Evolutionary conservation across 1,140 invertebrate genomes (phyloP).

Genomic region (Plectrocnemia conspersa): DNA sequence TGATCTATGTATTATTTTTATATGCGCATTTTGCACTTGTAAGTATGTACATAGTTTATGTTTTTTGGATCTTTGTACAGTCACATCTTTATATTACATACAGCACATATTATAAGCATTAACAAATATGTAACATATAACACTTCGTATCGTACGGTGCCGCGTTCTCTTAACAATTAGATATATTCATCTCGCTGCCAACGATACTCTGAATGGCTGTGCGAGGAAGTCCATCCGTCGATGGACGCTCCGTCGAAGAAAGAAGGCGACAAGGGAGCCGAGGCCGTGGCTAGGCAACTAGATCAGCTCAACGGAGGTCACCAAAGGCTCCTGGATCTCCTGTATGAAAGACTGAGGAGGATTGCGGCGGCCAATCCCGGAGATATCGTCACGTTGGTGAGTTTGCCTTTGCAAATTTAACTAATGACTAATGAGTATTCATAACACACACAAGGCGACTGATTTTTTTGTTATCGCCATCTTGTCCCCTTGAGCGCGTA

Average conservation of each 20-base stretch:
- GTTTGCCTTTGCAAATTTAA: too few relatives aligned
- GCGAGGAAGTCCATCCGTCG: slow-evolving; percentile 82
- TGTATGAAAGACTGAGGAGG: slow-evolving; percentile 62
- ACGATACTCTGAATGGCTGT: slow-evolving; percentile 80
- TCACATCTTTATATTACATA: background rate
- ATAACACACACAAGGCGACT: too few relatives aligned
- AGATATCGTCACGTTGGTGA: slow-evolving; percentile 64
- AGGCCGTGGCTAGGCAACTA: slow-evolving; percentile 77
- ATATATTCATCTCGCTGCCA: slow-evolving; percentile 84
- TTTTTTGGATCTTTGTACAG: slow-evolving; percentile 7
- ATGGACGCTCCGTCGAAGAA: slow-evolving; percentile 59
- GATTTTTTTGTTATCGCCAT: background rate
- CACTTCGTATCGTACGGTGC: slow-evolving; percentile 9
- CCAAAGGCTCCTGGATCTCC: slow-evolving; percentile 65
- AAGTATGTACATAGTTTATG: too few relatives aligned
- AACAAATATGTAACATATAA: slow-evolving; percentile 18
- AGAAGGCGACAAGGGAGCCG: slow-evolving; percentile 59
- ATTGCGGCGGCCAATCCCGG: slow-evolving; percentile 56
- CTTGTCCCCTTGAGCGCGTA: slow-evolving; percentile 17
- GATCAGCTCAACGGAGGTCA: slow-evolving; percentile 81
- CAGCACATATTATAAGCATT: slow-evolving; percentile 9
- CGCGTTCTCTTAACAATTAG: slow-evolving; percentile 51
- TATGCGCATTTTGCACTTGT: too few relatives aligned
- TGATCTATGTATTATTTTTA: too few relatives aligned
- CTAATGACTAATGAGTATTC: too few relatives aligned